Evolutionary conservation across 2,888 invertebrate species (phyloP).

Genomic region (Brachypalpus laphriformis): DNA sequence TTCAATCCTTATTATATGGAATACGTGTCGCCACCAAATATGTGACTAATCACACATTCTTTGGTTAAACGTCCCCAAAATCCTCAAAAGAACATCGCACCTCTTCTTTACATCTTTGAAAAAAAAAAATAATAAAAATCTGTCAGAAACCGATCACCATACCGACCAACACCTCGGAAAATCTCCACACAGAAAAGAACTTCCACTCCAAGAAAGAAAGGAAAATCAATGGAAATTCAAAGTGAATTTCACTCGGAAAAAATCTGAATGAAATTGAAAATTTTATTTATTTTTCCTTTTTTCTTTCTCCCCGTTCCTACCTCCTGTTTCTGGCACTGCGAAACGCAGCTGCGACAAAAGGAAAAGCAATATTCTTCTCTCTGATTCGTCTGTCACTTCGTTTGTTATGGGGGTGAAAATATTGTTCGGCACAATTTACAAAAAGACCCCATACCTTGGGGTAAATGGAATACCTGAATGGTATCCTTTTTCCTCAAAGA

Average conservation of each 20-base stretch:
- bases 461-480: neutral
- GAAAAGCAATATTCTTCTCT: slow-evolving; percentile 38
- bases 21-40: neutral
- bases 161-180: neutral
- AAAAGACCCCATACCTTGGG: neutral
- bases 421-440: slow-evolving; percentile 22
- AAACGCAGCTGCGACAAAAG: slow-evolving; percentile 48
- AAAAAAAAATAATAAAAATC: neutral
- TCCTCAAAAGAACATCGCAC: neutral
- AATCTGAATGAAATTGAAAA: neutral
- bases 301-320: neutral
- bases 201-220: neutral
- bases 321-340: neutral
- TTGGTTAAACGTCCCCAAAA: neutral
- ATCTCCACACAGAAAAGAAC: neutral
- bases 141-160: neutral
- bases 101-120: neutral
- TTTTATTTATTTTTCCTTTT: slow-evolving; percentile 10
- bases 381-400: slow-evolving; percentile 37
- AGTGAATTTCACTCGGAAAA: slow-evolving; percentile 1
- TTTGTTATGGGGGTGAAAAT: slow-evolving; percentile 24
- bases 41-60: slow-evolving; percentile 7
- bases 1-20: neutral
- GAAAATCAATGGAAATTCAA: neutral
- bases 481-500: neutral